These are phyloP conservation scores for Epicauta chinensis DNA, from an alignment of 1,140 invertebrate species.

Conservation along the genomic window DNA sequence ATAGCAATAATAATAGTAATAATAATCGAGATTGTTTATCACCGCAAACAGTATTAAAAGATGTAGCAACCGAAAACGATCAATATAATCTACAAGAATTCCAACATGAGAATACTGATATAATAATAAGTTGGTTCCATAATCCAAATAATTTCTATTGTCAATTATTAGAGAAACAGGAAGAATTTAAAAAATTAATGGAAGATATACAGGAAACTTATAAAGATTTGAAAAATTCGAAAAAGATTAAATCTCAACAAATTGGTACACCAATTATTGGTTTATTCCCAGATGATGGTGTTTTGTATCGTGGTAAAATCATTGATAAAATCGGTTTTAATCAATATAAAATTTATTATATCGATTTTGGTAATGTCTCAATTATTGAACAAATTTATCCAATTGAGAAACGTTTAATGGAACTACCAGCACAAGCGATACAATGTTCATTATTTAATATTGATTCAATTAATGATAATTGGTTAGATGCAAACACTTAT, in stretches of 20 bases:
- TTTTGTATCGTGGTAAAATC: slow-evolving; percentile 60
- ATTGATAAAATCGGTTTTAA: slow-evolving; percentile 45
- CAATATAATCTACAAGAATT: slow-evolving; percentile 4
- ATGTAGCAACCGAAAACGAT: not conserved
- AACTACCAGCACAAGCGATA: slow-evolving; percentile 62
- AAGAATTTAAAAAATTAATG: slow-evolving; percentile 59
- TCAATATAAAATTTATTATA: slow-evolving; percentile 57
- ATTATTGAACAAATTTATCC: slow-evolving; percentile 60
- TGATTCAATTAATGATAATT: slow-evolving; percentile 45
- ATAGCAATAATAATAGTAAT: no score
- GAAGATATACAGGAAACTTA: slow-evolving; percentile 61
- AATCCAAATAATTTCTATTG: slow-evolving; percentile 63
- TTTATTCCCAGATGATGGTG: slow-evolving; percentile 58
- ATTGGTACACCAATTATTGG: slow-evolving; percentile 58
- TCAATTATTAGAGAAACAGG: slow-evolving; percentile 45
- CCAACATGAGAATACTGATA: slow-evolving; percentile 33
- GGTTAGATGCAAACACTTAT: slow-evolving; percentile 49
- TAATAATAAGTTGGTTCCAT: slow-evolving; percentile 55
- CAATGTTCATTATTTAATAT: slow-evolving; percentile 57
- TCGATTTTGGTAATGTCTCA: slow-evolving; percentile 69
- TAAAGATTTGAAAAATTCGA: slow-evolving; percentile 42
- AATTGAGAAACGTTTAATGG: slow-evolving; percentile 57
- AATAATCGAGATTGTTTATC: not conserved
- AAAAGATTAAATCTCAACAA: slow-evolving; percentile 31
- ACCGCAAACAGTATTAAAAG: not conserved